Conservation (phyloP, 2,797 vertebrate genomes). For the Thunnus albacares region DNA sequence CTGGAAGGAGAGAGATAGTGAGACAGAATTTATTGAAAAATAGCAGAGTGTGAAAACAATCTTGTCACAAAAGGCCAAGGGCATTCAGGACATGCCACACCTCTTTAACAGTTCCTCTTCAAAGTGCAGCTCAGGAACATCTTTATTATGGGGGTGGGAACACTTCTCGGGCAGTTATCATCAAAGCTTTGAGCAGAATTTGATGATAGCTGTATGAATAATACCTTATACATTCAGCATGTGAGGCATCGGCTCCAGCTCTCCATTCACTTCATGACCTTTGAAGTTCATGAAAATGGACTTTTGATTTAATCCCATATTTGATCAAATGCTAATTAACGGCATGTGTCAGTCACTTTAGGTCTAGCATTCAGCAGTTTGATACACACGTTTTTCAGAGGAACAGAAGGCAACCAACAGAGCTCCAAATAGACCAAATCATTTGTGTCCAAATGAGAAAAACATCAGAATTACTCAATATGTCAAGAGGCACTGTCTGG, state of each 20-base stretch:
- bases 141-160: constrained; percentile 20
- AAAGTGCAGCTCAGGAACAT: constrained; percentile 19
- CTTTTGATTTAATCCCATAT: constrained; percentile 15
- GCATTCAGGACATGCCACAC: constrained; percentile 16
- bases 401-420: constrained; percentile 4
- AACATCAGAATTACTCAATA: constrained; percentile 36
- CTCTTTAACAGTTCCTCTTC: constrained; percentile 24
- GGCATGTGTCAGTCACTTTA: constrained; percentile 14
- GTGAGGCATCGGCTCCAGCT: background rate
- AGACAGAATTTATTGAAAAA: constrained; percentile 5
- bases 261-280: constrained; percentile 21
- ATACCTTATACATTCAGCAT: background rate
- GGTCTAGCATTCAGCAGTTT: constrained; percentile 25
- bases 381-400: constrained; percentile 23
- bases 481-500: constrained; percentile 33
- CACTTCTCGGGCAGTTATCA: constrained; percentile 17
- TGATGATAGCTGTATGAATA: constrained; percentile 6
- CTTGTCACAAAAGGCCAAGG: constrained; percentile 34
- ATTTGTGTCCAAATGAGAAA: constrained; percentile 15
- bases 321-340: constrained; percentile 34
- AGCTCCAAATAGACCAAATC: constrained; percentile 21
- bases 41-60: constrained; percentile 23
- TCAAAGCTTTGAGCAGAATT: constrained; percentile 25
- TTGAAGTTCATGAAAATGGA: constrained; percentile 25
- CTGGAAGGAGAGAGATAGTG: background rate